Conservation (phyloP, 2,888 invertebrate species). For the Callimorpha dominula region DNA sequence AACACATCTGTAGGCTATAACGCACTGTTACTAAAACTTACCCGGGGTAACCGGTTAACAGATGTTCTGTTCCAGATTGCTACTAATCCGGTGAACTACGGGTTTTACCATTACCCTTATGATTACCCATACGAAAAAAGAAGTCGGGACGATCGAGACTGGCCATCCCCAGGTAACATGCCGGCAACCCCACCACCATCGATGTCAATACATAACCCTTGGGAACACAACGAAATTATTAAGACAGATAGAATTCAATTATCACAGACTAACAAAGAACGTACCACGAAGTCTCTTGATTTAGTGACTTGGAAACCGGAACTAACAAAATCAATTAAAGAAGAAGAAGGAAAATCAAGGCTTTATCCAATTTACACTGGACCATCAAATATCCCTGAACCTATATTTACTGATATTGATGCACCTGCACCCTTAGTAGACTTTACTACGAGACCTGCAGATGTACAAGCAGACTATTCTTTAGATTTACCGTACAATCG, state of each 20-base stretch:
- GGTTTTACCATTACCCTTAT: slow-evolving; percentile 89
- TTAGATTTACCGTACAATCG: slow-evolving; percentile 82
- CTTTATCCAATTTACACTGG: slow-evolving; percentile 70
- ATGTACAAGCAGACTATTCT: slow-evolving; percentile 82
- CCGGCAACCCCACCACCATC: slow-evolving; percentile 66
- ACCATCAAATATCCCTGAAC: slow-evolving; percentile 53
- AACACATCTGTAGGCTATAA: slow-evolving; percentile 63
- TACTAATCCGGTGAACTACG: slow-evolving; percentile 91
- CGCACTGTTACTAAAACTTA: slow-evolving; percentile 68
- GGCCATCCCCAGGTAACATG: slow-evolving; percentile 70
- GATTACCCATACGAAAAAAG: slow-evolving; percentile 79
- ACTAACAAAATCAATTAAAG: slow-evolving; percentile 57
- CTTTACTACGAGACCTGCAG: slow-evolving; percentile 75
- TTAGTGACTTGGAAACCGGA: slow-evolving; percentile 64
- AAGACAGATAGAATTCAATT: slow-evolving; percentile 72
- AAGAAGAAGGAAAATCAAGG: slow-evolving; percentile 60
- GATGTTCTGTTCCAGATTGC: slow-evolving; percentile 88
- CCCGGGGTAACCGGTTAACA: slow-evolving; percentile 80
- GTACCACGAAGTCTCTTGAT: slow-evolving; percentile 44
- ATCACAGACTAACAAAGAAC: slow-evolving; percentile 50
- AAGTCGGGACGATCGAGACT: slow-evolving; percentile 72
- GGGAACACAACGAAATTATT: slow-evolving; percentile 55
- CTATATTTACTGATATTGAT: slow-evolving; percentile 68
- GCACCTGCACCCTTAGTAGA: slow-evolving; percentile 69
- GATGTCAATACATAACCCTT: slow-evolving; percentile 59